Percentiles rank a stretch among this genome's conserved stretches.
Conservation (phyloP, 2,113 vertebrate species). For the Hymenochirus boettgeri region DNA sequence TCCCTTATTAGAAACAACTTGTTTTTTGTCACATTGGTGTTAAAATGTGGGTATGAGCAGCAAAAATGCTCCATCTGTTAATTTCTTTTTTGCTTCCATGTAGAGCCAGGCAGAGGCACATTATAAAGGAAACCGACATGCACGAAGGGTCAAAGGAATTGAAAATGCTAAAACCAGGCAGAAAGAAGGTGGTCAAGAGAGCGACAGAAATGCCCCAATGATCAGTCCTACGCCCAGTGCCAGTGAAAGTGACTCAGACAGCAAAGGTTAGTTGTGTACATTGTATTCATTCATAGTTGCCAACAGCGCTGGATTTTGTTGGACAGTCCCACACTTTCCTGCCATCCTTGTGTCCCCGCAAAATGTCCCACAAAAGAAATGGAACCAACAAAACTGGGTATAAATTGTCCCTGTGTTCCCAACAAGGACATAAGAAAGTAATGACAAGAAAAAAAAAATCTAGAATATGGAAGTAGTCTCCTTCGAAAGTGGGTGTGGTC, state of each 20-base stretch:
- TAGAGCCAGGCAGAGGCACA: constrained; percentile 91
- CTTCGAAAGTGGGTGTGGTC: too few species aligned
- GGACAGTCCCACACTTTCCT: too few species aligned
- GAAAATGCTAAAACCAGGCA: constrained; percentile 83
- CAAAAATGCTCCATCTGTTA: neutral
- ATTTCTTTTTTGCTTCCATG: constrained; percentile 4
- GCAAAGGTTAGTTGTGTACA: constrained; percentile 36
- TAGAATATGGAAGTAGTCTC: too few species aligned
- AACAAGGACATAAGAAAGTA: too few species aligned
- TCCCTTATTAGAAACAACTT: neutral
- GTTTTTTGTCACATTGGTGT: neutral
- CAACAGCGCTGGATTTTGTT: too few species aligned
- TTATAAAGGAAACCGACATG: constrained; percentile 90
- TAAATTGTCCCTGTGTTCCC: too few species aligned
- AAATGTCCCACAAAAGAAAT: too few species aligned
- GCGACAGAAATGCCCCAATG: constrained; percentile 61
- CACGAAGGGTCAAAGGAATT: constrained; percentile 86
- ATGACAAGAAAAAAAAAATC: too few species aligned
- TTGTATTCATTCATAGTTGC: too few species aligned
- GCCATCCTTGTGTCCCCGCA: too few species aligned
- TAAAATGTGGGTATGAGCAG: neutral
- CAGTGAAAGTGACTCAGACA: constrained; percentile 45
- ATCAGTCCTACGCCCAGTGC: constrained; percentile 60
- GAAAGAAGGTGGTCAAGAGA: constrained; percentile 56
- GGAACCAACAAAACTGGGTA: too few species aligned